Evolutionary conservation across 2,888 invertebrate species (phyloP), one percentile per base, ranked within the genome.

Genomic region (Amiota mariae): DNA sequence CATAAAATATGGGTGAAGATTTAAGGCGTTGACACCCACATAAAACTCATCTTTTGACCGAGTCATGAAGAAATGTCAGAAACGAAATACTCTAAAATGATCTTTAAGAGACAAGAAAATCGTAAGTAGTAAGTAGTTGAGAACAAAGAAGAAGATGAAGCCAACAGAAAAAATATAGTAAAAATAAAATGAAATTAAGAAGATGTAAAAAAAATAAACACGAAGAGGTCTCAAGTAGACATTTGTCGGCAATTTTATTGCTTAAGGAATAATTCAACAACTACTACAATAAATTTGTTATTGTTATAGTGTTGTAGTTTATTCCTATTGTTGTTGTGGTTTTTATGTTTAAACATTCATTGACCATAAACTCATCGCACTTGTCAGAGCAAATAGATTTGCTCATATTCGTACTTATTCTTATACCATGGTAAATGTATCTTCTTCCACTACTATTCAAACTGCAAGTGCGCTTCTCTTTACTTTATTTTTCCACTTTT

Each of bases 361-460:
- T 70, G 70, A 57, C 70, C 70, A 70, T 70, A 70, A 68, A 68
- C 54, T 68, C 67, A 48, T 54, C 54, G 36, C 67, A 68, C 67
- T 68, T 68, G 67, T 67, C 67, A 54, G 67, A 18, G 3, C 13
- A 18, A 15, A n/a, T n/a, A 59, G 59, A 59, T 10, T 59, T 59
- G 20, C 59, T 59, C 59, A 59, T 59, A 59, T 20, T n/a, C 59
- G 2, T 51, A 51, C 12, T 51, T n/a, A 0, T 12, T n/a, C 12
- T 51, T 12, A 51, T 15, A 59, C 57, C 57, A 59, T 59, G 20
- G 24, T 20, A 54, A 54, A 8, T 20, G 18, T 4, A 59, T n/a
- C 54, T 51, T 8, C 13, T n/a, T 4, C 54, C 6, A n/a, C 51
- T 11, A 51, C 8, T 51, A 51, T 12, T 15, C 15, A 54, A 54